Conservation (phyloP, 2,797 vertebrate species). For the Hypotaenidia okinawae region DNA sequence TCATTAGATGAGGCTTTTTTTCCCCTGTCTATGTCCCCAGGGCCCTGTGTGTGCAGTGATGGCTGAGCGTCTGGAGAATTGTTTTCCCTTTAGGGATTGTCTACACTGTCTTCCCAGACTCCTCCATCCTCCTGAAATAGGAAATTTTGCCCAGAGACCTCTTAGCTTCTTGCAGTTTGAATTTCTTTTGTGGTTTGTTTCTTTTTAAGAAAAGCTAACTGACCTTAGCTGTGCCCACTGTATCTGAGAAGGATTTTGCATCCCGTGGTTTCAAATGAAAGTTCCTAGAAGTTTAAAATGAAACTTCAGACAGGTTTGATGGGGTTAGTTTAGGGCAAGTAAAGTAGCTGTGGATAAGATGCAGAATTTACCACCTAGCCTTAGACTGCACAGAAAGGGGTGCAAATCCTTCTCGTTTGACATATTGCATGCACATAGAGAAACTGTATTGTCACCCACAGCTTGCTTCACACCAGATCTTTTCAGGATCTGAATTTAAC, state of each 20-base stretch:
- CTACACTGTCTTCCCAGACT: background rate
- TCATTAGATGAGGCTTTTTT: background rate
- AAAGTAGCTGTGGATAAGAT: background rate
- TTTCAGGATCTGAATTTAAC: conserved; percentile 21
- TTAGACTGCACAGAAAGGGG: background rate
- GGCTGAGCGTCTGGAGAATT: background rate
- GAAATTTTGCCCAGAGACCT: background rate
- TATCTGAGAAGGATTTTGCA: background rate
- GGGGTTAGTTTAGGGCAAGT: background rate
- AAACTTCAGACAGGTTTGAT: background rate
- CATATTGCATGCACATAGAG: background rate
- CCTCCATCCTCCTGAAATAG: background rate
- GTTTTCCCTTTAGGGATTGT: background rate
- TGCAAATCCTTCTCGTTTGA: background rate
- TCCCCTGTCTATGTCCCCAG: background rate
- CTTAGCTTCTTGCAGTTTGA: background rate
- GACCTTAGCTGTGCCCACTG: background rate
- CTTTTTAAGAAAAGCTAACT: background rate
- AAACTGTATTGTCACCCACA: background rate
- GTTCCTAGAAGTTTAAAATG: background rate
- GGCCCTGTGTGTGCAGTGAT: too few relatives aligned
- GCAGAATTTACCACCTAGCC: background rate
- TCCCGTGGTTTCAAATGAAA: background rate
- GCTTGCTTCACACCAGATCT: conserved; percentile 26
- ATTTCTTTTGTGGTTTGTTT: background rate